Percentiles rank a stretch among this genome's conserved stretches.
These are phyloP conservation scores for Lacanobia wlatinum DNA, from an alignment of 2,888 invertebrate genomes.

Conservation along the genomic window DNA sequence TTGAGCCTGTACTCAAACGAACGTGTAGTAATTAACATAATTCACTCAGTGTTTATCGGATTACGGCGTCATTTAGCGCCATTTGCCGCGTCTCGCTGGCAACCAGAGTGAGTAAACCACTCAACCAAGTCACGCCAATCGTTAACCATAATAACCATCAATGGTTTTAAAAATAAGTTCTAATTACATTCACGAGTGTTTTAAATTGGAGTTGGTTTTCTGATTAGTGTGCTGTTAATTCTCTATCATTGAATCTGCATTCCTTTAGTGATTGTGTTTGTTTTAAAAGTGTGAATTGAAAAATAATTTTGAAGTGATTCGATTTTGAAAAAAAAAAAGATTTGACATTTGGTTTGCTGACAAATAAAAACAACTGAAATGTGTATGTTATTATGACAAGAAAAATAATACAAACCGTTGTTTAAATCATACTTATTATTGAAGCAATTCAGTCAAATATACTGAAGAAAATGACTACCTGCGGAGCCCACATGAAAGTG, in stretches of 20 bases:
- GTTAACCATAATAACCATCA: slow-evolving; percentile 50
- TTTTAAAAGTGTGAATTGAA: slow-evolving; percentile 23
- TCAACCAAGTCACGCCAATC: slow-evolving; percentile 46
- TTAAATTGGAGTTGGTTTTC: slow-evolving; percentile 35
- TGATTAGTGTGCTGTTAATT: slow-evolving; percentile 44
- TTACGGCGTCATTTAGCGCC: slow-evolving; percentile 49
- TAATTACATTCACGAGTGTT: slow-evolving; percentile 57
- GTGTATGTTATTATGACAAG: not conserved
- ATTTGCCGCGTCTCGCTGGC: slow-evolving; percentile 27
- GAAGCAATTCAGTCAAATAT: not conserved
- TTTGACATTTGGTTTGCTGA: not conserved
- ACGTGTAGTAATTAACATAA: slow-evolving; percentile 40
- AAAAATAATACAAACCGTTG: no score
- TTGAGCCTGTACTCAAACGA: slow-evolving; percentile 23
- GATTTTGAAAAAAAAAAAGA: not conserved
- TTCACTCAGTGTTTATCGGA: slow-evolving; percentile 57
- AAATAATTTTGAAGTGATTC: slow-evolving; percentile 7
- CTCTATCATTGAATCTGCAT: slow-evolving; percentile 29
- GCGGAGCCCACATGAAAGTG: slow-evolving; percentile 56
- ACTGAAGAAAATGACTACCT: slow-evolving; percentile 44
- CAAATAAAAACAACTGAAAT: not conserved
- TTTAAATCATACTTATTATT: not conserved
- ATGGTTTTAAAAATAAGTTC: slow-evolving; percentile 51
- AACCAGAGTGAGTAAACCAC: slow-evolving; percentile 31
- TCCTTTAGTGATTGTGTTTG: not conserved